Evolutionary conservation across 2,888 invertebrate genomes (phyloP), one percentile per base, ranked within the genome.

Genomic region (Brachypterus glaber): DNA sequence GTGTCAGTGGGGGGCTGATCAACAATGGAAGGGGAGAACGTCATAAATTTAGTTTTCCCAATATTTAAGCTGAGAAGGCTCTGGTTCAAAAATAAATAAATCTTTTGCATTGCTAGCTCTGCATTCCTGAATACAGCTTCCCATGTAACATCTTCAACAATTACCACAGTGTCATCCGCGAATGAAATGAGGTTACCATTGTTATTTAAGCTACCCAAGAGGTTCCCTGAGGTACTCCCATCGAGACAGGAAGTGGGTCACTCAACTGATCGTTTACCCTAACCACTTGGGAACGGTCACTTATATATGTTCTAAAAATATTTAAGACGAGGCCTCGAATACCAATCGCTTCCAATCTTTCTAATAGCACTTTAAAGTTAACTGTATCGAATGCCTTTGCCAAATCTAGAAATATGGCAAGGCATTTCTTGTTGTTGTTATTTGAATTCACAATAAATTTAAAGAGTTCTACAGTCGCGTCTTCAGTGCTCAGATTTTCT

Each of bases 401-500:
- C 21, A 21, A 21, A 21, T 21, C 21, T 7, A 21, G 21, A 21
- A 21, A 21, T 21, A 21, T 21, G 5, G 21, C 21, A 21, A 21
- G 21, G 21, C 21, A 21, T 9, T 21, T 21, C 9, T 21, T 21
- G 9, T 21, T 21, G 5, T 21, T 21, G 9, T 21, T 21, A 7
- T 21, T 21, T 21, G 21, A 21, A 9, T 21, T 7, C 5, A 7
- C 5, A 21, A 21, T 21, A 9, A 7, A 9, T 21, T 21, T 21
- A 21, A 21, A 9, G 21, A 21, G 21, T 21, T 21, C 21, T 9
- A 21, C 9, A 7, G 27, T 27, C 7, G 35, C 35, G 12, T 35
- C 35, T n/a, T 35, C 8, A n/a, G n/a, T n/a, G n/a, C n/a, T n/a
- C n/a, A n/a, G n/a, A n/a, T n/a, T n/a, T n/a, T n/a, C n/a, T n/a